Conservation (phyloP, 2,113 vertebrate species). For the Phycodurus eques region DNA sequence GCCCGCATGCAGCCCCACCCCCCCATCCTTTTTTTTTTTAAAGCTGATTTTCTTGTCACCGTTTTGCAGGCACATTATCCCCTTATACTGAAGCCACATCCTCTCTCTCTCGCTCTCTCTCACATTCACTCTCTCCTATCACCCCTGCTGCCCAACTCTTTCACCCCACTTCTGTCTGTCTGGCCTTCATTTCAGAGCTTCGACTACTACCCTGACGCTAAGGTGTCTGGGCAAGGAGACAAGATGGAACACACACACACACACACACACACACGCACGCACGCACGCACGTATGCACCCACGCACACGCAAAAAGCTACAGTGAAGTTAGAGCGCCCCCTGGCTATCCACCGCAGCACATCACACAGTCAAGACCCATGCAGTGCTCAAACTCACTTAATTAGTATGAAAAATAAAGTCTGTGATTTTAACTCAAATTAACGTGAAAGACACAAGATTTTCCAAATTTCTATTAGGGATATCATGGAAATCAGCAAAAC, state of each 20-base stretch:
- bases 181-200: conserved; percentile 60
- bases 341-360: conserved; percentile 50
- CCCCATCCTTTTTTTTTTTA: conserved; percentile 22
- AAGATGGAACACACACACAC: conserved; percentile 38
- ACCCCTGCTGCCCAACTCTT: conserved; percentile 55
- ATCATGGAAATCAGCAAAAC: neutral
- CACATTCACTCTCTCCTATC: conserved; percentile 19
- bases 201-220: conserved; percentile 61
- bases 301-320: neutral
- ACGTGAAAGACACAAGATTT: neutral
- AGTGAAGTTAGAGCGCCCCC: conserved; percentile 70
- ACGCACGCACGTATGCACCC: neutral
- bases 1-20: neutral
- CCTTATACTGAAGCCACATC: conserved; percentile 45
- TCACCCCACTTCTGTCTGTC: conserved; percentile 64
- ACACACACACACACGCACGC: conserved; percentile 15
- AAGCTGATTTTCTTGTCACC: conserved; percentile 62
- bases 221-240: conserved; percentile 71
- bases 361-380: conserved; percentile 11
- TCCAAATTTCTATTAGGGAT: too few relatives aligned
- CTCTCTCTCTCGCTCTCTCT: conserved; percentile 17
- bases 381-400: conserved; percentile 11
- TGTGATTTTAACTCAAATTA: neutral
- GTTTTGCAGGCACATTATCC: conserved; percentile 62
- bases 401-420: neutral